Evolutionary conservation across 2,888 invertebrate genomes (phyloP).

Genomic region (Leucoma salicis): DNA sequence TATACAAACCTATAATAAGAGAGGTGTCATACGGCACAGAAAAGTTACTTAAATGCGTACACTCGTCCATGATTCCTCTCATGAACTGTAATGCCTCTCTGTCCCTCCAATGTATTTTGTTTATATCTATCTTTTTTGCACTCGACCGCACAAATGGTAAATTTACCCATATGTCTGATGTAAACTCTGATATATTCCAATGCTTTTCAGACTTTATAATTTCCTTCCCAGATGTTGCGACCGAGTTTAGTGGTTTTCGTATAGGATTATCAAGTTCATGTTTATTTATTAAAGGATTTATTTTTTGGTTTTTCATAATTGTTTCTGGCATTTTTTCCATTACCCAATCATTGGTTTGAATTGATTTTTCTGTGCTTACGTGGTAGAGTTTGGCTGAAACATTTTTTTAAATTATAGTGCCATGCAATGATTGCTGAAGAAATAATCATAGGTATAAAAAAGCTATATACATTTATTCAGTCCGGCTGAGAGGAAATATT

Average conservation of each 20-base stretch:
- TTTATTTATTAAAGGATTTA: neutral
- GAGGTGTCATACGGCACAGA: constrained; percentile 93
- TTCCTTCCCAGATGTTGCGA: constrained; percentile 17
- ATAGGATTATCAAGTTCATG: neutral
- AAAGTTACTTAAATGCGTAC: constrained; percentile 97
- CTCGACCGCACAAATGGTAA: constrained; percentile 55
- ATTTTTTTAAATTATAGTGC: no score
- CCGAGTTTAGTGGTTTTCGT: constrained; percentile 8
- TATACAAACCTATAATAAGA: constrained; percentile 86
- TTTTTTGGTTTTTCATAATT: neutral
- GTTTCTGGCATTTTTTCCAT: neutral
- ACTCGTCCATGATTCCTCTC: constrained; percentile 99
- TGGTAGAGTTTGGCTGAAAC: constrained; percentile 18
- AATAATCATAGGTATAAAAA: no score
- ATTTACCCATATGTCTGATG: constrained; percentile 63
- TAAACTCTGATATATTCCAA: constrained; percentile 65
- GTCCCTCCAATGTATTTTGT: constrained; percentile 86
- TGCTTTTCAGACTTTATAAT: constrained; percentile 38
- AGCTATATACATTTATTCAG: no score
- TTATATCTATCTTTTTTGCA: constrained; percentile 78
- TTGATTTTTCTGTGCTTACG: neutral
- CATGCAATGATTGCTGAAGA: no score
- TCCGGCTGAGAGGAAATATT: no score
- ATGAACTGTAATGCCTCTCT: constrained; percentile 95
- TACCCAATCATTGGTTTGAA: neutral